phyloP scores from a whole-genome alignment of 2,797 vertebrate genomes.

The Vultur gryphus region DNA sequence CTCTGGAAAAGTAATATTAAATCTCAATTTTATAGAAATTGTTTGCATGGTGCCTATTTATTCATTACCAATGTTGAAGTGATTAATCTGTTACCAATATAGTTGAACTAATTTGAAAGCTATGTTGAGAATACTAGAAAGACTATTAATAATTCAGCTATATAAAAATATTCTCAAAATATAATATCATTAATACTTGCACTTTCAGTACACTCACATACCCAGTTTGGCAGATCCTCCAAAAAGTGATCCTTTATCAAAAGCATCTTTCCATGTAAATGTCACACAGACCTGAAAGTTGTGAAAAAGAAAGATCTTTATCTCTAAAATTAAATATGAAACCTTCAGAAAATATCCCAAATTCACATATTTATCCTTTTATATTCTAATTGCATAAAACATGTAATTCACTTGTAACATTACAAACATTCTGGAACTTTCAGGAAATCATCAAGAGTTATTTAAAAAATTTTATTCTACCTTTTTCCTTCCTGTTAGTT shows the following conservation, averaged over 20 bases:
- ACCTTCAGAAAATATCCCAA: not conserved
- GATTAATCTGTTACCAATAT: not conserved
- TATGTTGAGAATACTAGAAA: not conserved
- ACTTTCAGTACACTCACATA: slow-evolving; percentile 65
- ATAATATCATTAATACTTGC: not conserved
- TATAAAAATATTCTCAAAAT: not conserved
- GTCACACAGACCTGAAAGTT: slow-evolving; percentile 89
- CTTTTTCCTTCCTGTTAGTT: not conserved
- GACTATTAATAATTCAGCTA: not conserved
- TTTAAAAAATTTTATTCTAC: not conserved
- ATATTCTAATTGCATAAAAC: not conserved
- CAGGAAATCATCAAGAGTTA: not conserved
- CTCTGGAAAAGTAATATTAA: not conserved
- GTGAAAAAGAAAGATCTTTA: not conserved
- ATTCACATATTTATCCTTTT: not conserved
- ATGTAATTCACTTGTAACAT: not conserved
- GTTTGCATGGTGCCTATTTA: not conserved
- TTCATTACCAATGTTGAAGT: not conserved
- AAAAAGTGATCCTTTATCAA: slow-evolving; percentile 98
- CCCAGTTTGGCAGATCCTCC: slow-evolving; percentile 95
- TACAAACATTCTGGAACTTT: not conserved
- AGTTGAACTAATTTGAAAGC: not conserved
- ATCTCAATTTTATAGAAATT: not conserved
- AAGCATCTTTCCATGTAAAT: slow-evolving; percentile 99
- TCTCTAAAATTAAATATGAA: not conserved